Evolutionary conservation across 1,140 invertebrate genomes (phyloP).

Genomic region (Epicauta chinensis): DNA sequence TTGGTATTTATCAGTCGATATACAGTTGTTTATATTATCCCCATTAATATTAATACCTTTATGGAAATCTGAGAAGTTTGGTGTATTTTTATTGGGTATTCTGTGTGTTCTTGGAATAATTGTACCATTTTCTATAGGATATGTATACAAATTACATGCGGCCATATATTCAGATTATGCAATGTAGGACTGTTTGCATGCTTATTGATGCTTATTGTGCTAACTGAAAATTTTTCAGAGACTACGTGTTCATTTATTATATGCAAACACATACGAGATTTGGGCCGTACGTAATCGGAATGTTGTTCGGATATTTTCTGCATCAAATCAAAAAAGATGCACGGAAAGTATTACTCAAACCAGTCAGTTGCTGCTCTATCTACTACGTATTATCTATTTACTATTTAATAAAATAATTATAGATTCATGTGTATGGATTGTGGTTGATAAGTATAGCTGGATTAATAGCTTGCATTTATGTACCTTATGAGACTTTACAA

Average conservation of each 20-base stretch:
- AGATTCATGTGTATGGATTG: background rate
- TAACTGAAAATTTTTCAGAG: background rate
- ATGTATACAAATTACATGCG: background rate
- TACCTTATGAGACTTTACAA: background rate
- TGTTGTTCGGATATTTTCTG: slow-evolving; percentile 46
- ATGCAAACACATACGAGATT: slow-evolving; percentile 42
- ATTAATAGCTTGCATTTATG: slow-evolving; percentile 10
- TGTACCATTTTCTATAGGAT: slow-evolving; percentile 1
- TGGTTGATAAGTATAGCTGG: slow-evolving; percentile 10
- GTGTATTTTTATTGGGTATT: background rate
- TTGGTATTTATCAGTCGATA: slow-evolving; percentile 41
- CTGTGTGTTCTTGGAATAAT: background rate
- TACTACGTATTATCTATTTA: no score
- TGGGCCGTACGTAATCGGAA: slow-evolving; percentile 52
- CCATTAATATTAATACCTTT: slow-evolving; percentile 36
- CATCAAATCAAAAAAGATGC: slow-evolving; percentile 11
- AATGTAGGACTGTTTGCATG: no score
- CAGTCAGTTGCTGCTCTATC: background rate
- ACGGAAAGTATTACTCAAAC: background rate
- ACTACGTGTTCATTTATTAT: slow-evolving; percentile 27
- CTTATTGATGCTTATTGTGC: no score
- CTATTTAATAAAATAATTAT: no score
- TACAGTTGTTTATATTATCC: slow-evolving; percentile 37
- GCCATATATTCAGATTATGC: background rate
- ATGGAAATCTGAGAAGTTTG: slow-evolving; percentile 7